These are phyloP conservation scores for Rhagologus leucostigma DNA, from an alignment of 2,113 vertebrate species.

Conservation along the genomic window DNA sequence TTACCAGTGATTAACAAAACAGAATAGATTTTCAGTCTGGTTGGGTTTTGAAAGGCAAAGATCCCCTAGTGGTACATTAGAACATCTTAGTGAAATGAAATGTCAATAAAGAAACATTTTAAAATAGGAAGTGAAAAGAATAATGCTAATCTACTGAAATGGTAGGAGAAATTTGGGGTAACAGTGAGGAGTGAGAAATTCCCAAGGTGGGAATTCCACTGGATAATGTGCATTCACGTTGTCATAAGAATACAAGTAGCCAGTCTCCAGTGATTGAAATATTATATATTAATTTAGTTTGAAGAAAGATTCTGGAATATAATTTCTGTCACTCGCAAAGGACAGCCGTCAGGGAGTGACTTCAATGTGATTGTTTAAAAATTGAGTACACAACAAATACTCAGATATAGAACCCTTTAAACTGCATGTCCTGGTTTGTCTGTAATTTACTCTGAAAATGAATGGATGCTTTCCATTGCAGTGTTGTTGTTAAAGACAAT, in stretches of 20 bases:
- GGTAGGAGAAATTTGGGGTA: background rate
- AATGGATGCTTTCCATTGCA: background rate
- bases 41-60: background rate
- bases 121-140: background rate
- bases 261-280: background rate
- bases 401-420: background rate
- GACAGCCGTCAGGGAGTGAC: background rate
- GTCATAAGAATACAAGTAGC: background rate
- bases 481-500: background rate
- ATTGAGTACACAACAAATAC: background rate
- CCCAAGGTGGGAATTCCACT: background rate
- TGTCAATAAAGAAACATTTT: background rate
- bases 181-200: background rate
- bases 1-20: background rate
- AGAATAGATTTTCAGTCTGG: background rate
- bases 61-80: background rate
- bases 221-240: background rate
- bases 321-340: background rate
- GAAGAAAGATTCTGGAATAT: background rate
- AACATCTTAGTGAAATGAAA: background rate
- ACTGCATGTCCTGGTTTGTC: background rate
- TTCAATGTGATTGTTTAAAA: background rate
- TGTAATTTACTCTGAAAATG: background rate
- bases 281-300: background rate
- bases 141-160: background rate